Evolutionary conservation across 2,797 vertebrate genomes (phyloP).

Genomic region (Pangasius larnaudii): DNA sequence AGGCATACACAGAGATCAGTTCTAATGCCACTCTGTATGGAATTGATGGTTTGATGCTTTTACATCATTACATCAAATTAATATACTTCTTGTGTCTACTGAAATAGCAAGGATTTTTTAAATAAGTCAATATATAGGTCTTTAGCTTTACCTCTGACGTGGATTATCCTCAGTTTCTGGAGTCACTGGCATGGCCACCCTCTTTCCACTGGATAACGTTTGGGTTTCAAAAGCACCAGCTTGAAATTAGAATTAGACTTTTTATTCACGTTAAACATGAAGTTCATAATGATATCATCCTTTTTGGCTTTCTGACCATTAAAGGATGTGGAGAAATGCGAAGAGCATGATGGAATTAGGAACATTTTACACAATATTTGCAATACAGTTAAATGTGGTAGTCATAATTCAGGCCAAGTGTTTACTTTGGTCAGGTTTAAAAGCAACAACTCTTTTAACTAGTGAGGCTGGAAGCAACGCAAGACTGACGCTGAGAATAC

Average conservation of each 20-base stretch:
- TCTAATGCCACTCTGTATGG: not conserved
- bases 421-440: conserved; percentile 5
- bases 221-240: not conserved
- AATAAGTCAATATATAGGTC: not conserved
- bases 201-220: not conserved
- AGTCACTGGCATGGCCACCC: not conserved
- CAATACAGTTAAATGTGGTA: not conserved
- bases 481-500: not conserved
- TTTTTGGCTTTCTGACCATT: not conserved
- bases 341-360: not conserved
- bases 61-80: not conserved
- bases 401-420: not conserved
- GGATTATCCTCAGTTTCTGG: not conserved
- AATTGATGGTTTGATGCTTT: not conserved
- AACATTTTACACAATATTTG: not conserved
- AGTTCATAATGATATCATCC: not conserved
- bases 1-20: not conserved
- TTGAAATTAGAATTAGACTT: not conserved
- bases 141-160: not conserved
- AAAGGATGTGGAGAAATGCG: not conserved
- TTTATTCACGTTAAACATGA: not conserved
- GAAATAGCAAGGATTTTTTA: not conserved
- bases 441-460: not conserved
- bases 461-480: not conserved
- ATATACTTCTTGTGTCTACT: not conserved